Evolutionary conservation across 2,888 invertebrate genomes (phyloP), one percentile per base, ranked within the genome.

Genomic region (Caenorhabditis uteleia): DNA sequence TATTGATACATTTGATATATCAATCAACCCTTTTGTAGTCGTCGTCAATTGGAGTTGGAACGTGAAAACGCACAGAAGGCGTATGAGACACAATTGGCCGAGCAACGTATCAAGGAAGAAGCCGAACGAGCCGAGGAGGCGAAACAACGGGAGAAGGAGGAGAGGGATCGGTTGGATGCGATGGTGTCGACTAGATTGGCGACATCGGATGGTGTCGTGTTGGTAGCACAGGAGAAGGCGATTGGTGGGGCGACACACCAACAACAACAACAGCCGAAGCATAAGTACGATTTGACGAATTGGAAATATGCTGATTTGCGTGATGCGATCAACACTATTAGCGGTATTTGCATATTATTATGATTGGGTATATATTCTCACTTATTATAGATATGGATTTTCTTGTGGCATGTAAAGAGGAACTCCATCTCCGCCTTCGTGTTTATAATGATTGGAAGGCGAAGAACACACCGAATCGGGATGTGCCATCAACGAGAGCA

Each of bases 261-360:
- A 33, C 5, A 18, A 21, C 21, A 21, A n/a, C n/a, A 26, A 57
- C 20, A 16, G 10, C 16, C 42, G 38, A 29, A 50, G 4, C 46
- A 48, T 14, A 95, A 95, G 84, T 90, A 91, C 85, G 95, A 97
- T 85, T 87, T 97, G 55, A 91, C 93, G 33, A 94, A 93, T 83
- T 97, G 95, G 95, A 95, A 94, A 84, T 98, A 97, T 86, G 95
- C 95, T 0, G 94, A 97, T 83, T 87, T 97, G 27, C 88, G 97
- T 46, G 97, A 97, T 85, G 91, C 94, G 33, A 98, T 98, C 85
- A 97, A 98, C 85, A 97, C 95, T 6, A 95, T 95, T 38, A 95
- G 94, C 87, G 87, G 86, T 86, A n/a, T n/a, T n/a, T n/a, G n/a
- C n/a, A n/a, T n/a, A n/a, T n/a, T n/a, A n/a, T n/a, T n/a, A 14